Conservation (phyloP, 2,888 invertebrate species). For the Andrena hattorfiana region DNA sequence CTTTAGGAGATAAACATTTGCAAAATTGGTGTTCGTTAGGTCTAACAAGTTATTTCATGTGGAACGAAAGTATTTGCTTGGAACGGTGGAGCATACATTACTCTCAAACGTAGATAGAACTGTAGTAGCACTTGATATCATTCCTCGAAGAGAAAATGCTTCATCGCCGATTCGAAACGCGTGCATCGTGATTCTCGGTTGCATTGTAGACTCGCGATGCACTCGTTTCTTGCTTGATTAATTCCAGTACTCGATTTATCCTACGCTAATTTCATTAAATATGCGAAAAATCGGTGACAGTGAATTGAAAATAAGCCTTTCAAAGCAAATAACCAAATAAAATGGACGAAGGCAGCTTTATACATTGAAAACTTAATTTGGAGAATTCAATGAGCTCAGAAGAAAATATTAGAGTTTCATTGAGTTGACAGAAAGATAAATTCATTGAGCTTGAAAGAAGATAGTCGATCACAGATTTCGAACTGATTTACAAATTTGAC, state of each 20-base stretch:
- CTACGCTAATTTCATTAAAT: not conserved
- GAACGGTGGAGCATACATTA: not conserved
- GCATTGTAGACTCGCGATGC: not conserved
- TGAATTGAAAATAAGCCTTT: too few relatives aligned
- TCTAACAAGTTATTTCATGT: not conserved
- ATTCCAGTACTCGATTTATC: not conserved
- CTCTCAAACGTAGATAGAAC: too few relatives aligned
- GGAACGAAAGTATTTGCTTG: too few relatives aligned
- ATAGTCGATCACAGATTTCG: not conserved
- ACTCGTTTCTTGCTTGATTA: not conserved
- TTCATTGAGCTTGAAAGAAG: not conserved
- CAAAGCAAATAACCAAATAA: too few relatives aligned
- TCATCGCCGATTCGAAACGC: slow-evolving; percentile 3
- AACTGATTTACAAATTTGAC: not conserved
- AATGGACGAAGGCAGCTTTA: not conserved
- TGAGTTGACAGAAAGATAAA: not conserved
- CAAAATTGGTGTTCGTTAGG: not conserved
- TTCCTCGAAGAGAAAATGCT: not conserved
- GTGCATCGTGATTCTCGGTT: not conserved
- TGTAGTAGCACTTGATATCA: not conserved
- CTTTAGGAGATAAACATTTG: slow-evolving; percentile 16
- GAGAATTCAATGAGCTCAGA: not conserved
- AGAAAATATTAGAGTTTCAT: not conserved
- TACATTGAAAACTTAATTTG: not conserved
- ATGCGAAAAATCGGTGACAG: not conserved